A percentile compares a stretch with the other conserved stretches of the same genome.
Conservation (phyloP, 1,140 invertebrate genomes). For the Hyles vespertilio region DNA sequence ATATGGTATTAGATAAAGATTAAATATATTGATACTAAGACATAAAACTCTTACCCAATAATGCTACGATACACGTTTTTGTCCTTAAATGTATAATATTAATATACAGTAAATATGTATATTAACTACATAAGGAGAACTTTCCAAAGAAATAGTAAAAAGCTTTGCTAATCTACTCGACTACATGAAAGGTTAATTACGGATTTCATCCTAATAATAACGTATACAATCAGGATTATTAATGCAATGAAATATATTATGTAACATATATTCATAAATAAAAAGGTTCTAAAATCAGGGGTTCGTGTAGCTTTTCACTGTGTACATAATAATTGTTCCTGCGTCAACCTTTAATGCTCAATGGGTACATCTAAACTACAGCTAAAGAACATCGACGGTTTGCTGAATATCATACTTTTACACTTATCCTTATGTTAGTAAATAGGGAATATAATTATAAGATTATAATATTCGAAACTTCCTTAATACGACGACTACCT, state of each 20-base stretch:
- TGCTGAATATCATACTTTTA: constrained; percentile 34
- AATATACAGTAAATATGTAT: background rate
- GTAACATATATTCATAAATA: constrained; percentile 7
- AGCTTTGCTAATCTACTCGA: background rate
- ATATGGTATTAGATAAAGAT: too few relatives aligned
- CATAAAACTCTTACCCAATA: constrained; percentile 23
- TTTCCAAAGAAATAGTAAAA: constrained; percentile 12
- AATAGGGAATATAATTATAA: too few relatives aligned
- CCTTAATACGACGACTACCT: too few relatives aligned
- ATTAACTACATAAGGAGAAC: constrained; percentile 7
- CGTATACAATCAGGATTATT: too few relatives aligned
- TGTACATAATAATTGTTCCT: constrained; percentile 54
- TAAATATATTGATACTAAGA: too few relatives aligned
- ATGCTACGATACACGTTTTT: constrained; percentile 43
- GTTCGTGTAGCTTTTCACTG: constrained; percentile 27
- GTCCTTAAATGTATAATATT: constrained; percentile 14
- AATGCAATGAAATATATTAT: constrained; percentile 4
- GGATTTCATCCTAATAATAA: too few relatives aligned
- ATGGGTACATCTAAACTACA: constrained; percentile 33
- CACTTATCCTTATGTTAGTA: background rate
- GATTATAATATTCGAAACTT: too few relatives aligned
- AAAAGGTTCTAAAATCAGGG: constrained; percentile 15
- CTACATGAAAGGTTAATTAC: too few relatives aligned
- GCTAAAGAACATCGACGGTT: constrained; percentile 60
- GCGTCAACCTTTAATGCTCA: constrained; percentile 60